Conservation (phyloP, 2,888 invertebrate species). For the Pseudeuparius sepicola region DNA sequence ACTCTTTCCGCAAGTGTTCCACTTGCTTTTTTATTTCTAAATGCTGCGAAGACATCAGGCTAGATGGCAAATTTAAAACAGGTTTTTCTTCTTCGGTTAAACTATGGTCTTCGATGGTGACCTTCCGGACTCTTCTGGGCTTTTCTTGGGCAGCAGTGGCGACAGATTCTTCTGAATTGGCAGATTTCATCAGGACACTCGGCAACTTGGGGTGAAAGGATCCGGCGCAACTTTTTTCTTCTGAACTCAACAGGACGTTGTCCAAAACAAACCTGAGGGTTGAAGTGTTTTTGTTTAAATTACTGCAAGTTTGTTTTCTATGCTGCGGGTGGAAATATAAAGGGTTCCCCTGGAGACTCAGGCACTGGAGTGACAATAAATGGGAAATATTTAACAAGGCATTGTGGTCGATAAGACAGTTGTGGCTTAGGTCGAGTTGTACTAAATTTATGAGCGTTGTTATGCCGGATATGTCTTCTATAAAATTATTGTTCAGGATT, state of each 20-base stretch:
- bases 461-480: conserved; percentile 49
- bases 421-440: conserved; percentile 53
- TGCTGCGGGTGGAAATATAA: conserved; percentile 52
- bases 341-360: conserved; percentile 53
- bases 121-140: conserved; percentile 36
- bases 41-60: conserved; percentile 25
- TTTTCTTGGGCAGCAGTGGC: conserved; percentile 25
- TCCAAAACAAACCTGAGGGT: conserved; percentile 47
- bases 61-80: conserved; percentile 20
- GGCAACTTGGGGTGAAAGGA: conserved; percentile 32
- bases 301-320: conserved; percentile 43
- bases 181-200: conserved; percentile 14
- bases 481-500: conserved; percentile 52
- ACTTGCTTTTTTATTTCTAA: conserved; percentile 31
- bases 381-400: conserved; percentile 45
- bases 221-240: conserved; percentile 43
- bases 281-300: conserved; percentile 46
- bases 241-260: conserved; percentile 41
- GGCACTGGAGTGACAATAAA: conserved; percentile 43
- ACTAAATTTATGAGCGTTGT: conserved; percentile 44
- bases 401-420: conserved; percentile 52
- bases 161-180: conserved; percentile 19
- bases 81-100: conserved; percentile 33
- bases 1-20: conserved; percentile 45
- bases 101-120: conserved; percentile 39